Evolutionary conservation across 1,140 invertebrate species (phyloP).

Genomic region (Drosophila obscura): DNA sequence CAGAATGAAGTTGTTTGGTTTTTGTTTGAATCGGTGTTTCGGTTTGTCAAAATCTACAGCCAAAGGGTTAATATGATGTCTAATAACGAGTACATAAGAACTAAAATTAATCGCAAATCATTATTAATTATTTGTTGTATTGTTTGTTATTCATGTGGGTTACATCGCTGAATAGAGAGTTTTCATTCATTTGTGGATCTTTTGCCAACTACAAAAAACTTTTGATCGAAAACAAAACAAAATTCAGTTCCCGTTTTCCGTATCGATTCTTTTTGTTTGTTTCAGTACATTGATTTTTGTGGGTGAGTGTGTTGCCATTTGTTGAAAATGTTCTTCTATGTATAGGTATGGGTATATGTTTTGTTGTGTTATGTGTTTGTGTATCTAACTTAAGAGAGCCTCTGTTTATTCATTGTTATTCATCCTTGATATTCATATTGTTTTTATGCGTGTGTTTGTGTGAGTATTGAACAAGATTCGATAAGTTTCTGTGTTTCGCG

Average conservation of each 20-base stretch:
- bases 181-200: conserved; percentile 36
- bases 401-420: conserved; percentile 68
- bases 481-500: conserved; percentile 71
- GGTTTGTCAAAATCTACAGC: conserved; percentile 81
- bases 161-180: conserved; percentile 11
- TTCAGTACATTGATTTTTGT: conserved; percentile 46
- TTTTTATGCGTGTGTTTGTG: conserved; percentile 25
- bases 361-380: conserved; percentile 12
- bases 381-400: conserved; percentile 79
- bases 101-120: conserved; percentile 69
- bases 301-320: conserved; percentile 63
- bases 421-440: conserved; percentile 48
- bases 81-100: conserved; percentile 59
- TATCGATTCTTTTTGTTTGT: conserved; percentile 28
- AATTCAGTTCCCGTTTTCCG: conserved; percentile 58
- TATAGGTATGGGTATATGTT: neutral
- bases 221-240: conserved; percentile 74
- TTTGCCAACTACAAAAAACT: conserved; percentile 75
- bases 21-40: conserved; percentile 46
- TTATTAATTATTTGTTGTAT: conserved; percentile 55
- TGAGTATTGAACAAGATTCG: conserved; percentile 55
- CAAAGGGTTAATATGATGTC: conserved; percentile 75
- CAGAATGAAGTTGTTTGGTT: conserved; percentile 50
- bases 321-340: conserved; percentile 47
- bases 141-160: conserved; percentile 55